Evolutionary conservation across 2,888 invertebrate species (phyloP).

Genomic region (Epistrophe eligans): DNA sequence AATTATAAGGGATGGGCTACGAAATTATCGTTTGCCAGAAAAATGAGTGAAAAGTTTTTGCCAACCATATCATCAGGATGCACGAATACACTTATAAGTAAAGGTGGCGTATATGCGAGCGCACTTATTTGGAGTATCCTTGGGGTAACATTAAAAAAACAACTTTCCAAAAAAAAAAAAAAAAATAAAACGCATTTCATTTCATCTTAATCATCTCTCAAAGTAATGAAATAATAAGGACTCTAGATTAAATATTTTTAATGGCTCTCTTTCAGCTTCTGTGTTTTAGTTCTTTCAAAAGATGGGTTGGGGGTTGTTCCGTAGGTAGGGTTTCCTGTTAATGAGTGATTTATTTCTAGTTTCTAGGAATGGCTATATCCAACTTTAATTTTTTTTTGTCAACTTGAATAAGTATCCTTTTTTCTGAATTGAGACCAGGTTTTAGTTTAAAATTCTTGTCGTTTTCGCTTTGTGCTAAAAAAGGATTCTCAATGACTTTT

Average conservation of each 20-base stretch:
- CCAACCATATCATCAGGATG: slow-evolving; percentile 9
- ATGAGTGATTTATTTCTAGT: slow-evolving; percentile 35
- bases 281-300: slow-evolving; percentile 3
- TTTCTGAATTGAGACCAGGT: slow-evolving; percentile 3
- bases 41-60: slow-evolving; percentile 22
- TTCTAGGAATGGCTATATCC: neutral
- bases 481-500: neutral
- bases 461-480: slow-evolving; percentile 15
- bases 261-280: slow-evolving; percentile 27
- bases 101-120: neutral
- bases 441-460: slow-evolving; percentile 9
- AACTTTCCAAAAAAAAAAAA: neutral
- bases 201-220: slow-evolving; percentile 20
- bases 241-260: slow-evolving; percentile 60
- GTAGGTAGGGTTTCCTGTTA: neutral
- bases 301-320: neutral
- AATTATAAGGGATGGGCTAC: neutral
- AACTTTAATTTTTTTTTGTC: slow-evolving; percentile 2
- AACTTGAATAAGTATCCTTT: slow-evolving; percentile 22
- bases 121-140: slow-evolving; percentile 32
- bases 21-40: slow-evolving; percentile 16
- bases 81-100: slow-evolving; percentile 15
- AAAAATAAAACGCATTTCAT: slow-evolving; percentile 14
- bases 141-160: neutral
- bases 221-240: slow-evolving; percentile 65